Base-by-base conservation (phyloP, 2,888 invertebrate species). In the Eulithis prunata region DNA sequence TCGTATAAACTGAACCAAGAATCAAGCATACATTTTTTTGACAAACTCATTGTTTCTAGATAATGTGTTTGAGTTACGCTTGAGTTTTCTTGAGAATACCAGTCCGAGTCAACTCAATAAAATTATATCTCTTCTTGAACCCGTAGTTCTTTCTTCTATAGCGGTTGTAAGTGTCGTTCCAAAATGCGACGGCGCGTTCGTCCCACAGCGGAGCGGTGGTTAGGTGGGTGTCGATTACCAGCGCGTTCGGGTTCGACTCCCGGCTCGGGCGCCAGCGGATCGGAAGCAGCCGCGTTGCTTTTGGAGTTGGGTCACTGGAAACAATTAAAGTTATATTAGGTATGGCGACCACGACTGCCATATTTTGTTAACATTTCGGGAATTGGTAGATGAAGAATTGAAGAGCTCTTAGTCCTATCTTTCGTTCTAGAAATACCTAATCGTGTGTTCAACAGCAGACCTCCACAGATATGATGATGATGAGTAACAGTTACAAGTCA, bases 271-370 rank as follows among this genome's bases (percentile, higher is more conserved):
- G 77, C 93, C 93, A 93, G 12, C 84, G 85, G 67, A 89, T 71
- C 0, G 91, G 90, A 4, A 87, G 75, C 43, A 86, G 74, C 0
- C 66, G 70, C 0, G 88, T 78, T 0, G 76, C 74, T n/a, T 70
- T 72, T 0, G 92, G 93, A 0, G 92, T 91, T 1, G 93, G 93
- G 70, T 92, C 87, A 55, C 93, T 93, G 85, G 56, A 86, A 85
- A 41, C n/a, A 66, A 53, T 51, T 21, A 56, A 43, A 46, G 36
- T 13, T 11, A 49, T 21, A 21, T 49, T 49, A 4, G 7, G 13
- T 14, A 8, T 8, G 14, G 47, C 6, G 6, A 47, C 47, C 47
- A 47, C 8, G 6, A 6, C 4, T 4, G 4, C 6, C 32, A 1
- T 32, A 32, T 3, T 32, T 32, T 32, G 32, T 32, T 6, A 3